A percentile compares a stretch with the other conserved stretches of the same genome.
Evolutionary conservation across 2,888 invertebrate species (phyloP).

Genomic region (Rotaria macrura): DNA sequence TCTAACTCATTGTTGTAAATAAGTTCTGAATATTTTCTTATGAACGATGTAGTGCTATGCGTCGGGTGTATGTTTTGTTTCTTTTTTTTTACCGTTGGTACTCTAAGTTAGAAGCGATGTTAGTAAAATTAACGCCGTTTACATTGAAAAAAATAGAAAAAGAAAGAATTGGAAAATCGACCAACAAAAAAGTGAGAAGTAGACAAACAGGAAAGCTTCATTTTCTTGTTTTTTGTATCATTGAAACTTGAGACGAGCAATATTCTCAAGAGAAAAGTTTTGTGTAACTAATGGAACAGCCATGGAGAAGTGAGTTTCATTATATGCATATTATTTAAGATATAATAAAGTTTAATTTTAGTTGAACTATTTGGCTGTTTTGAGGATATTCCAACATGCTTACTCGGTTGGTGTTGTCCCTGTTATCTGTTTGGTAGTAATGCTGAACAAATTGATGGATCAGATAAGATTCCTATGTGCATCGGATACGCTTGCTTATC

Average conservation of each 20-base stretch:
- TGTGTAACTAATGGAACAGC: not conserved
- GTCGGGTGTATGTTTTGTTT: not conserved
- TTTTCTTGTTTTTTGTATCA: not conserved
- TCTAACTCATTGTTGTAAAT: not conserved
- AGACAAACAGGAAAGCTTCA: not conserved
- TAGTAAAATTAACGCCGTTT: not conserved
- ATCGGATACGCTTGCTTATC: not conserved
- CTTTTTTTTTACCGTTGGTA: not conserved
- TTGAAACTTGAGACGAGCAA: not conserved
- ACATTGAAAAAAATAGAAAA: not conserved
- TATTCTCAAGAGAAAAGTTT: not conserved
- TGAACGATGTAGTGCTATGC: not conserved
- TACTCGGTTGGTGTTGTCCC: constrained; percentile 7
- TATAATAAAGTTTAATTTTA: not conserved
- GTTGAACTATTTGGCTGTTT: not conserved
- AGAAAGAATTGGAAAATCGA: not conserved
- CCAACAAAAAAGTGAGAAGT: not conserved
- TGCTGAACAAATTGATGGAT: constrained; percentile 11
- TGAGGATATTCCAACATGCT: not conserved
- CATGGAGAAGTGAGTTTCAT: not conserved
- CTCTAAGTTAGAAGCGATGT: too few species aligned
- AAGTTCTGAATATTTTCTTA: not conserved
- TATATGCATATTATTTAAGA: not conserved
- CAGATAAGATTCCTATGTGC: not conserved
- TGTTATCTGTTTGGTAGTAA: constrained; percentile 2